Evolutionary conservation across 2,888 invertebrate genomes (phyloP).

Genomic region (Acronicta psi): DNA sequence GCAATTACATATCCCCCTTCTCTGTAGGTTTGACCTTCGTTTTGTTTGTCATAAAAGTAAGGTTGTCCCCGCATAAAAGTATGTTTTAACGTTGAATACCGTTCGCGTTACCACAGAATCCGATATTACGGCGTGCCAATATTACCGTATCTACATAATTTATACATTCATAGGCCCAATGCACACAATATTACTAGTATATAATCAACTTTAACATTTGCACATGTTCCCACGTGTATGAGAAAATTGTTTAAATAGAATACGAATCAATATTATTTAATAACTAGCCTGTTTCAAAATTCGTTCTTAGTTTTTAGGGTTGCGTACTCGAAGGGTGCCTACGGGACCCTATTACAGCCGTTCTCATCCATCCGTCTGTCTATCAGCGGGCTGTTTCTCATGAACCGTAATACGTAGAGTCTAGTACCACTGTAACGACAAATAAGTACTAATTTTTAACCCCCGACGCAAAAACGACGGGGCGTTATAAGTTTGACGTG

Average conservation of each 20-base stretch:
- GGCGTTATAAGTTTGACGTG: too few relatives aligned
- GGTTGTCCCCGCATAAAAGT: background rate
- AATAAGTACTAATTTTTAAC: too few relatives aligned
- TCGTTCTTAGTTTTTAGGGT: too few relatives aligned
- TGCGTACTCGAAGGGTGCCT: too few relatives aligned
- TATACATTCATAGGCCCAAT: background rate
- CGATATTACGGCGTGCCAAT: background rate
- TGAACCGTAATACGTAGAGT: too few relatives aligned
- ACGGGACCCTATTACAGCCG: too few relatives aligned
- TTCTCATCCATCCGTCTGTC: too few relatives aligned
- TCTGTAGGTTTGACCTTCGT: constrained; percentile 2
- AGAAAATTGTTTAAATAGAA: background rate
- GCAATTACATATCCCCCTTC: constrained; percentile 3
- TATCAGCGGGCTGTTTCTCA: too few relatives aligned
- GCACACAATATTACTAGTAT: background rate
- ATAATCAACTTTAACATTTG: constrained; percentile 10
- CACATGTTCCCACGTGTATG: constrained; percentile 34
- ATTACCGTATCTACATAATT: background rate
- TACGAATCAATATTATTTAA: too few relatives aligned
- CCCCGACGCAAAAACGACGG: too few relatives aligned
- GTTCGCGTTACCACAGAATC: background rate
- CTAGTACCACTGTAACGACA: too few relatives aligned
- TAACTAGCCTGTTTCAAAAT: too few relatives aligned
- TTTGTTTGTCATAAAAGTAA: constrained; percentile 5
- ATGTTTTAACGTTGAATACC: background rate